Evolutionary conservation across 2,113 vertebrate genomes (phyloP).

Genomic region (Pipra filicauda): DNA sequence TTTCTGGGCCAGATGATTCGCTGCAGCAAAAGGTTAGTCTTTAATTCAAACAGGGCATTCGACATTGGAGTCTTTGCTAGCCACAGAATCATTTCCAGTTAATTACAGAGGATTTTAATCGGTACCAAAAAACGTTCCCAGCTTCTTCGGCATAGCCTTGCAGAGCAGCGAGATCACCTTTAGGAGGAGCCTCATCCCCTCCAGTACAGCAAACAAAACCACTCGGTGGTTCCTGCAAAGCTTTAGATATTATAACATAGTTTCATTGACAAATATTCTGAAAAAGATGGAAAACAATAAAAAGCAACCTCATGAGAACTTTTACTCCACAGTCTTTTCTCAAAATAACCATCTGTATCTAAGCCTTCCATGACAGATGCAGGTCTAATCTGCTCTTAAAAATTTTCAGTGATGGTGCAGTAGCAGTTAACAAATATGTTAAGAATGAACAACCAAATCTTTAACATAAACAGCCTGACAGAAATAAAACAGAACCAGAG

Average conservation of each 20-base stretch:
- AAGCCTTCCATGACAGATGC: background rate
- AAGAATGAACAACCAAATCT: background rate
- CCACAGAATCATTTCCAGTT: background rate
- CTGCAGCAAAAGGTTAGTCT: background rate
- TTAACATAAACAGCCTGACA: background rate
- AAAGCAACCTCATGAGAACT: background rate
- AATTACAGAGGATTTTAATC: background rate
- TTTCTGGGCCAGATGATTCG: background rate
- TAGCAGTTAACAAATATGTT: background rate
- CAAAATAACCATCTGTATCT: background rate
- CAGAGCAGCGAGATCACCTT: background rate
- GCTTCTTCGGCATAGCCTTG: background rate
- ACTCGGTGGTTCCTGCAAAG: background rate
- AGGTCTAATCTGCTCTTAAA: background rate
- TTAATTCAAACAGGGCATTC: background rate
- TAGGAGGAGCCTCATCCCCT: slow-evolving; percentile 22
- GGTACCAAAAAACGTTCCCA: background rate
- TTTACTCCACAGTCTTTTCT: background rate
- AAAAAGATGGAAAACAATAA: background rate
- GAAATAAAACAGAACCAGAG: background rate
- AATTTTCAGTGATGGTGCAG: background rate
- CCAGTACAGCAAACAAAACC: background rate
- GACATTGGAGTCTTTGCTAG: fast-evolving
- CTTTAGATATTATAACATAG: background rate
- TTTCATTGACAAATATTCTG: background rate